Evolutionary conservation across 2,888 invertebrate species (phyloP), one percentile per base, ranked within the genome.

Genomic region (Epiblema foenella): DNA sequence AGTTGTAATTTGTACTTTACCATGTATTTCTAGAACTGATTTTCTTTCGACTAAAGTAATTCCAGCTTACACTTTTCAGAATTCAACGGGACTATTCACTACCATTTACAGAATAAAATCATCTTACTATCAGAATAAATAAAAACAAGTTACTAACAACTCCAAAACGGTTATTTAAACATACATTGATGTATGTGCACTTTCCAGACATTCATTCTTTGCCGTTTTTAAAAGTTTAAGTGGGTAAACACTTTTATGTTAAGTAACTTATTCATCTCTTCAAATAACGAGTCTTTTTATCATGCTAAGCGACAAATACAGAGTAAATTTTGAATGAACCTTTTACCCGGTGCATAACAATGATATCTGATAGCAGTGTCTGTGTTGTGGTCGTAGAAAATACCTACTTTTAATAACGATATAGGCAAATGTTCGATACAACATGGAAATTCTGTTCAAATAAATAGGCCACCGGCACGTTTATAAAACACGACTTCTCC

Each of bases 401-500:
- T 24, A 29, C 29, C 29, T 49, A 29, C 17, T 17, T 17, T 11
- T 17, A 57, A 1, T 57, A 33, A 1, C 5, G 7, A 17, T 62
- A 51, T 12, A 18, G 11, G 33, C 12, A 51, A 17, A 49, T 10
- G 2, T 29, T 29, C 51, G 12, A 52, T 64, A 52, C 51, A 59
- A 20, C 24, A 18, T 18, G 20, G 52, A 65, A 52, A 69, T 69
- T 65, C 52, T 39, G 52, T 59, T 52, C 64, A 29, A 65, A 69
- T 59, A 66, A 60, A 66, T 66, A 66, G 24, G 60, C 70, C 17
- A 46, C 20, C 66, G 65, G 54, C 60, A 60, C 66, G 60, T 71
- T 66, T 66, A 62, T 66, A 71, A 71, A 66, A 66, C 66, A 66
- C 54, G 60, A 56, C 73, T 74, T 74, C 65, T 68, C 62, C 54